Evolutionary conservation across 2,888 invertebrate genomes (phyloP), one percentile per base, ranked within the genome.

Genomic region (Machimus atricapillus): DNA sequence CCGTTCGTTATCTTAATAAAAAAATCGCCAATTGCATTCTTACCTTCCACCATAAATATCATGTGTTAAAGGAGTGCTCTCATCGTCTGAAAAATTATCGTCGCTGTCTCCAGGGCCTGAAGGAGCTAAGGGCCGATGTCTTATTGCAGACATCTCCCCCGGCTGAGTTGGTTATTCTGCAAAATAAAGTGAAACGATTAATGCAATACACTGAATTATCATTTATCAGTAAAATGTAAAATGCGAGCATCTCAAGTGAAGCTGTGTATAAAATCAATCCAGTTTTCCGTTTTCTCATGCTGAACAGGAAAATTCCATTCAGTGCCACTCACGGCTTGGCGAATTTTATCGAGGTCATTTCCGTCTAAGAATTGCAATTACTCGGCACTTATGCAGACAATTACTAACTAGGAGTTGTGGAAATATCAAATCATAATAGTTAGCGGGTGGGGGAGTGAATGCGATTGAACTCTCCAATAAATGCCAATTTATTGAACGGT

Each of bases 31-130:
- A 12, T 19, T 8, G 23, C 23, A 27, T 23, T 78, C 85, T 93
- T 94, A 98, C 98, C 97, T 97, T 94, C 97, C 97, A 89, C 97
- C 96, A 92, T 98, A 97, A 91, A 97, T 97, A 91, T 97, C 97
- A 91, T 96, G 96, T 89, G 96, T 96, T 91, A 97, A 95, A 89
- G 97, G 97, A 89, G 96, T 95, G 90, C 96, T 96, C 93, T 97
- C 97, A 91, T 97, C 97, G 92, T 97, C 97, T 58, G 97, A 96
- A 91, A 95, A 95, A 93, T 97, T 96, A 90, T 95, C 94, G 92
- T 96, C 96, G 92, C 96, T 96, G 89, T 93, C 94, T 90, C 94
- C 95, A 78, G 92, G 92, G 79, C 89, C 90, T 88, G 91, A 91
- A 89, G 92, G 91, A 89, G 90, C 91, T 90, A 93, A 92, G 89